phyloP scores from a whole-genome alignment of 1,140 invertebrate genomes.

The Drosophila nigrodunni region DNA sequence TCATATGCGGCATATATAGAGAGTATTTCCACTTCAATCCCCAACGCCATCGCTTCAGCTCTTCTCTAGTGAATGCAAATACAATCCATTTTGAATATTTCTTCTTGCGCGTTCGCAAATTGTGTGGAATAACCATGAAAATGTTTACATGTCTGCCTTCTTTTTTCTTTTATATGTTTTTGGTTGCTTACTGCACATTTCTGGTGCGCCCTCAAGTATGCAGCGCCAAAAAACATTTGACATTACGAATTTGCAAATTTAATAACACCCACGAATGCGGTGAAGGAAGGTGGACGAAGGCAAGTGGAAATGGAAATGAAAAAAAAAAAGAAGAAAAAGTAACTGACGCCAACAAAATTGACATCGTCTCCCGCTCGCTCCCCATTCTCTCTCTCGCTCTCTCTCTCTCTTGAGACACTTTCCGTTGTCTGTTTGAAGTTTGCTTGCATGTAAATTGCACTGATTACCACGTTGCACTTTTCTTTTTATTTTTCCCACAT shows the following conservation, averaged over 20 bases:
- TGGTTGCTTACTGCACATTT: conserved; percentile 47
- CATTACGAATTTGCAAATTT: conserved; percentile 71
- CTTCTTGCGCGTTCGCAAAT: conserved; percentile 53
- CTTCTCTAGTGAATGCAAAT: conserved; percentile 52
- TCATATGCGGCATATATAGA: conserved; percentile 74
- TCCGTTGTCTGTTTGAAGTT: conserved; percentile 73
- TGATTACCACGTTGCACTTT: conserved; percentile 79
- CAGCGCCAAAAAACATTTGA: conserved; percentile 56
- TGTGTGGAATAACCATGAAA: conserved; percentile 74
- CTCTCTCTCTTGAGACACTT: conserved; percentile 3
- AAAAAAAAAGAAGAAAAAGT: background rate
- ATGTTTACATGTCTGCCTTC: conserved; percentile 62
- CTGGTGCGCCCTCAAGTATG: conserved; percentile 46
- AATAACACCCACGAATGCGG: conserved; percentile 45
- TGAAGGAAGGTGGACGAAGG: background rate
- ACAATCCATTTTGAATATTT: conserved; percentile 68
- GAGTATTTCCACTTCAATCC: background rate
- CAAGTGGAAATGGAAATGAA: background rate
- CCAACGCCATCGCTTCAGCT: too few species aligned
- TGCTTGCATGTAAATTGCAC: conserved; percentile 81
- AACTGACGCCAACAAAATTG: conserved; percentile 45
- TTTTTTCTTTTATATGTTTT: background rate
- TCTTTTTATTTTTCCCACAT: conserved; percentile 22
- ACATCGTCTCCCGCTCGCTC: conserved; percentile 29
- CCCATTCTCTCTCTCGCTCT: background rate